Conservation (phyloP, 2,888 invertebrate genomes). For the Candidula unifasciata region DNA sequence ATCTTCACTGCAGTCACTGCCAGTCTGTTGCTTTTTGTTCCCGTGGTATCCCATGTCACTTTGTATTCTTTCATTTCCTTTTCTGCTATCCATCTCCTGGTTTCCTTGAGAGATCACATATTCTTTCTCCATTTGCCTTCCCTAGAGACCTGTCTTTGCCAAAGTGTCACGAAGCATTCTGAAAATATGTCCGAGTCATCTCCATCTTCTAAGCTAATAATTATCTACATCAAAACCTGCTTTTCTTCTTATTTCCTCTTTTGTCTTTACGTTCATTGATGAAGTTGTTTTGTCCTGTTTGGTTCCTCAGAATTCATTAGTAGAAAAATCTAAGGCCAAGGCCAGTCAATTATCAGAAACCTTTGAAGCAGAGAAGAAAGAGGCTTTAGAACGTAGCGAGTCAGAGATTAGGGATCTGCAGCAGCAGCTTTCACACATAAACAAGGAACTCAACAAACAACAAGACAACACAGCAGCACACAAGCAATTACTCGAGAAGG, state of each 20-base stretch:
- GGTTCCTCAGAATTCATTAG: slow-evolving; percentile 67
- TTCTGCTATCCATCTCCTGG: no score
- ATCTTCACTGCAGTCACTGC: no score
- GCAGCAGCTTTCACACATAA: slow-evolving; percentile 60
- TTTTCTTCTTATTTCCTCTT: neutral
- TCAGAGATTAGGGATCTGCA: slow-evolving; percentile 67
- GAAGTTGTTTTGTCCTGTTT: neutral
- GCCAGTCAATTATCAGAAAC: slow-evolving; percentile 64
- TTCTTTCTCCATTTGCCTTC: no score
- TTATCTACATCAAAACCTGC: no score
- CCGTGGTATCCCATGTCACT: no score
- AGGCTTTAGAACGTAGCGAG: slow-evolving; percentile 62
- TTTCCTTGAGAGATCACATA: no score
- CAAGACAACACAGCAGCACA: slow-evolving; percentile 70
- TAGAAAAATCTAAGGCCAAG: slow-evolving; percentile 70
- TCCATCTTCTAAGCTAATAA: no score
- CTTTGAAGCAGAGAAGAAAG: slow-evolving; percentile 67
- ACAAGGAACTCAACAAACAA: slow-evolving; percentile 63
- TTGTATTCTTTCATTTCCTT: no score
- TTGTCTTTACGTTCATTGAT: neutral
- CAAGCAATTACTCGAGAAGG: slow-evolving; percentile 68
- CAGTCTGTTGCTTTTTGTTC: no score
- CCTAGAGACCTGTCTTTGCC: no score
- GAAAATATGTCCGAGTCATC: no score
- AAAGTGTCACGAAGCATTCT: no score